A percentile compares a stretch with the other conserved stretches of the same genome.
phyloP scores from a whole-genome alignment of 2,113 vertebrate genomes.

The Xenus cinereus region DNA sequence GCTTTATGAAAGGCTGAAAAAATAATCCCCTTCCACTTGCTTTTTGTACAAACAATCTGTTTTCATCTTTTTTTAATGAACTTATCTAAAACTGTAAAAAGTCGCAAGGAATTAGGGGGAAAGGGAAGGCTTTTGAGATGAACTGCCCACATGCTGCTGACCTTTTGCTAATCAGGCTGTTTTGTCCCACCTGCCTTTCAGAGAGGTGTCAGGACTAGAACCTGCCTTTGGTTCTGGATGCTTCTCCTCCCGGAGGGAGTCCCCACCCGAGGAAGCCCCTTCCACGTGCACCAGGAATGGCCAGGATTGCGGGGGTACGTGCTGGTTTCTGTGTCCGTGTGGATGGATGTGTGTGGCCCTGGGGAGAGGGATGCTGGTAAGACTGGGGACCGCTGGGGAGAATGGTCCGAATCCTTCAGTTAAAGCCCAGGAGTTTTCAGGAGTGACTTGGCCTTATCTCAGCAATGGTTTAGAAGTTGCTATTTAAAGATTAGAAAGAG shows the following conservation, averaged over 20 bases:
- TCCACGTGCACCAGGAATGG: neutral
- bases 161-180: neutral
- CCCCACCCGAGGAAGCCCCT: neutral
- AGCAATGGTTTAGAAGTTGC: neutral
- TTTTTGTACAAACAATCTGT: neutral
- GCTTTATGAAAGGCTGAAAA: slow-evolving; percentile 3
- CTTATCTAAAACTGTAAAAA: neutral
- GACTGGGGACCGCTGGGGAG: neutral
- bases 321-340: neutral
- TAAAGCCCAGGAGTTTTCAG: neutral
- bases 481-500: neutral
- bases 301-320: neutral
- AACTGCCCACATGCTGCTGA: accelerated
- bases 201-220: neutral
- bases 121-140: neutral
- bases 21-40: neutral
- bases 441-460: neutral
- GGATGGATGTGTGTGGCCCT: neutral
- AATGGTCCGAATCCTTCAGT: neutral
- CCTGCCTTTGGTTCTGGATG: neutral
- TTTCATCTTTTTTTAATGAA: neutral
- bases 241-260: neutral
- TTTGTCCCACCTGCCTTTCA: neutral
- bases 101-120: accelerated
- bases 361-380: neutral